Evolutionary conservation across 2,113 vertebrate genomes (phyloP).

Genomic region (Apeltes quadracus): DNA sequence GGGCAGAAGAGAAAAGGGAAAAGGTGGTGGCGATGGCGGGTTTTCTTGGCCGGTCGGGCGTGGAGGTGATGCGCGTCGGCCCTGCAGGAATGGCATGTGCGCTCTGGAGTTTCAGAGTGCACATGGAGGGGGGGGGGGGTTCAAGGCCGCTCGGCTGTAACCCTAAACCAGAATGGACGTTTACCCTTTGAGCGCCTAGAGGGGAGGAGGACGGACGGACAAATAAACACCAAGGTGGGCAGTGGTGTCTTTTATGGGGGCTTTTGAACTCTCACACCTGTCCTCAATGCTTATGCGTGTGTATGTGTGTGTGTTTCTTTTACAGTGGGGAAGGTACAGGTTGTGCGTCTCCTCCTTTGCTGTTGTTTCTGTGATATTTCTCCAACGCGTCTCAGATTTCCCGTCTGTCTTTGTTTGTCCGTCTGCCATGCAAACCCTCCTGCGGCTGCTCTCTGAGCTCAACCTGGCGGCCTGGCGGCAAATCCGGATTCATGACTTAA

Average conservation of each 20-base stretch:
- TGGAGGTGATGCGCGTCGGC: slow-evolving; percentile 71
- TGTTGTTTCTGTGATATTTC: slow-evolving; percentile 46
- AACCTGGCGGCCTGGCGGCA: slow-evolving; percentile 53
- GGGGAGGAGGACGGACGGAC: slow-evolving; percentile 63
- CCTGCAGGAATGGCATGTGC: slow-evolving; percentile 80
- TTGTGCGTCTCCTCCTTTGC: slow-evolving; percentile 16
- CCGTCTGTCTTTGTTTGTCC: slow-evolving; percentile 42
- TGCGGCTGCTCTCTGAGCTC: slow-evolving; percentile 68
- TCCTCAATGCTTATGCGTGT: slow-evolving; percentile 39
- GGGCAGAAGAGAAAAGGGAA: slow-evolving; percentile 37
- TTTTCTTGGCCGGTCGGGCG: slow-evolving; percentile 47
- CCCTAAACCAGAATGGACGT: slow-evolving; percentile 84
- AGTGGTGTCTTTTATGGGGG: slow-evolving; percentile 57
- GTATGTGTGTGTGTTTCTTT: slow-evolving; percentile 21
- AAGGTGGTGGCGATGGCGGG: slow-evolving; percentile 34
- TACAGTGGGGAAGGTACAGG: slow-evolving; percentile 12
- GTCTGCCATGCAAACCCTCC: slow-evolving; percentile 69
- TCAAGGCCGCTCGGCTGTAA: slow-evolving; percentile 83
- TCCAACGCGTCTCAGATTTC: slow-evolving; percentile 24
- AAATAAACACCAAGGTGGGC: slow-evolving; percentile 83
- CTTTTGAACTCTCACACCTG: slow-evolving; percentile 65
- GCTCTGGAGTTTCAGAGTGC: slow-evolving; percentile 48
- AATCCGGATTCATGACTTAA: slow-evolving; percentile 69
- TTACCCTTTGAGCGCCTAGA: slow-evolving; percentile 83
- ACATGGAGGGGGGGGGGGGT: slow-evolving; percentile 53